Percentiles rank a stretch among this genome's conserved stretches.
Conservation (phyloP, 2,797 vertebrate species). For the Enteromius treurensis region DNA sequence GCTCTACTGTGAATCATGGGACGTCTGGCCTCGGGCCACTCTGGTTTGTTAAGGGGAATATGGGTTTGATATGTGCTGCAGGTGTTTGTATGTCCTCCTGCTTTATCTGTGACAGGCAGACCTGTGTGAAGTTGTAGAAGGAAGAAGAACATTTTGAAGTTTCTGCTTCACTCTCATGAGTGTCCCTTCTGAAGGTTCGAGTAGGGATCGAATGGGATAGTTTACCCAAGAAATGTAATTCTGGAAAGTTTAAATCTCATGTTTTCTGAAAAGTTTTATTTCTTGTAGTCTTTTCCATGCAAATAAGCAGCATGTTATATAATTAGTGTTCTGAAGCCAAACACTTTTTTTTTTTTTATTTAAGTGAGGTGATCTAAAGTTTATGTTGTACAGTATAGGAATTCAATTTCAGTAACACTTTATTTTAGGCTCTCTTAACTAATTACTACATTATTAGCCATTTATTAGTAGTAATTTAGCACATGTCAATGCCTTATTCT, state of each 20-base stretch:
- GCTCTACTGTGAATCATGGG: neutral
- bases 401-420: too few relatives aligned
- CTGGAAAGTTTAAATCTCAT: neutral
- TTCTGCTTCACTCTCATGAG: conserved; percentile 7
- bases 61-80: neutral
- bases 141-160: neutral
- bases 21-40: conserved; percentile 16
- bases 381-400: too few relatives aligned
- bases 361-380: too few relatives aligned
- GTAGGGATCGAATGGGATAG: neutral
- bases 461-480: too few relatives aligned
- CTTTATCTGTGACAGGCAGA: conserved; percentile 18
- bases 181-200: neutral
- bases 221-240: neutral
- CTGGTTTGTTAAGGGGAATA: conserved; percentile 11
- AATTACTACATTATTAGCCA: too few relatives aligned
- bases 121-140: neutral
- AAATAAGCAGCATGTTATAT: neutral
- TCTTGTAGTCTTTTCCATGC: neutral
- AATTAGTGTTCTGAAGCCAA: neutral
- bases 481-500: too few relatives aligned
- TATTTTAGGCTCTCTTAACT: too few relatives aligned
- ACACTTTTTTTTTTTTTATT: too few relatives aligned
- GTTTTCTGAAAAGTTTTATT: neutral
- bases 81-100: neutral